Evolutionary conservation across 1,140 invertebrate genomes (phyloP).

Genomic region (Thereuonema tuberculata): DNA sequence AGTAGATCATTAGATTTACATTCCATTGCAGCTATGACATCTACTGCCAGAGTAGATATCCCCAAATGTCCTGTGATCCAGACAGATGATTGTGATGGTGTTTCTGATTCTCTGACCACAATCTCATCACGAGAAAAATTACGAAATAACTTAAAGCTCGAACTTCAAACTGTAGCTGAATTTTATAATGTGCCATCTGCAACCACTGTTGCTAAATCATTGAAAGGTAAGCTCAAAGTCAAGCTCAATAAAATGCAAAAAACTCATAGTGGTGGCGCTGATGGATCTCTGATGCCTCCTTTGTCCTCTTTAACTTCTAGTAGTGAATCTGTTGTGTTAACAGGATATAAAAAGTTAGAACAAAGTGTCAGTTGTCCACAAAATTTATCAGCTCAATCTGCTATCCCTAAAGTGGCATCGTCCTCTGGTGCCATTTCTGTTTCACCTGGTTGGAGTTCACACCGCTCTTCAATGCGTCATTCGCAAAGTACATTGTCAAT

Average conservation of each 20-base stretch:
- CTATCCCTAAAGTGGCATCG: slow-evolving; percentile 9
- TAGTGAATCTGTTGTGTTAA: slow-evolving; percentile 32
- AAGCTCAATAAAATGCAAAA: background rate
- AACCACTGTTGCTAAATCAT: background rate
- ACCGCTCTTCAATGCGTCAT: slow-evolving; percentile 32
- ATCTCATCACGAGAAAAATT: no score
- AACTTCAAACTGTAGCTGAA: background rate
- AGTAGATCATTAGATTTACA: slow-evolving; percentile 3
- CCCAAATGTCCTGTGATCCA: no score
- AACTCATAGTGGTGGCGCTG: background rate
- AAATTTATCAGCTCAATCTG: slow-evolving; percentile 3
- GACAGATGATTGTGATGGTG: no score
- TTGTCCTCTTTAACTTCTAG: slow-evolving; percentile 12
- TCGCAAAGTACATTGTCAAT: slow-evolving; percentile 45
- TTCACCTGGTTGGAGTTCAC: slow-evolving; percentile 14
- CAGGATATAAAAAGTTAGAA: slow-evolving; percentile 37
- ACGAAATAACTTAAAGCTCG: background rate
- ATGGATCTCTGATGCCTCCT: background rate
- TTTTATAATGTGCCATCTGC: background rate
- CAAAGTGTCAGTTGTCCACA: slow-evolving; percentile 41
- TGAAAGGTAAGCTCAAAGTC: background rate
- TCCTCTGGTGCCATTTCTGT: no score
- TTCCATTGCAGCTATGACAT: no score
- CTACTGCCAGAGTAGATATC: no score
- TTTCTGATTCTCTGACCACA: no score